A percentile compares a stretch with the other conserved stretches of the same genome.
phyloP scores from a whole-genome alignment of 2,113 vertebrate genomes.

The Cryptotis parvus region DNA sequence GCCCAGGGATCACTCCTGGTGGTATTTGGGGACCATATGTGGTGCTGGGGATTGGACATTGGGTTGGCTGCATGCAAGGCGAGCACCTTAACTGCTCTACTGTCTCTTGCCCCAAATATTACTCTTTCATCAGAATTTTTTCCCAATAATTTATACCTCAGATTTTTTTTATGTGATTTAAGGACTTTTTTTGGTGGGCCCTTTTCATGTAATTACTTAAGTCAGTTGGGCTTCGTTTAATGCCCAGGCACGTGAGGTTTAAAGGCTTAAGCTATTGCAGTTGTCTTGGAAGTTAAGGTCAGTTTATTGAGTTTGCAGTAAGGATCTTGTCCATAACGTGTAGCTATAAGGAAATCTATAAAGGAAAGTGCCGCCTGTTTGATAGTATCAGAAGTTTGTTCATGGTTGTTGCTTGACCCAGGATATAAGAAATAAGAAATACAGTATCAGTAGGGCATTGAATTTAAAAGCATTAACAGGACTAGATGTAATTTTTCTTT shows the following conservation, averaged over 20 bases:
- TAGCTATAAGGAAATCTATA: neutral
- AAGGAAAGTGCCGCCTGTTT: neutral
- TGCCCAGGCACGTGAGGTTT: neutral
- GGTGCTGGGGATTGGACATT: too few species aligned
- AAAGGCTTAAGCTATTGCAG: neutral
- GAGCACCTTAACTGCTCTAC: too few species aligned
- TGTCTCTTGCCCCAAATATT: too few species aligned
- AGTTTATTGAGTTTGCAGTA: neutral
- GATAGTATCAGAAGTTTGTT: neutral
- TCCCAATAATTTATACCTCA: too few species aligned
- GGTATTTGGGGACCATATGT: too few species aligned
- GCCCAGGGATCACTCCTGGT: too few species aligned
- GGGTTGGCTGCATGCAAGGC: too few species aligned
- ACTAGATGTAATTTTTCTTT: neutral
- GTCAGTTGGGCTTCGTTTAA: neutral
- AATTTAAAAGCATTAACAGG: constrained; percentile 6
- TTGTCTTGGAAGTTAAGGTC: neutral
- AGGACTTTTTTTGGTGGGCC: constrained; percentile 4
- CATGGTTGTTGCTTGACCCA: neutral
- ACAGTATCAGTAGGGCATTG: neutral
- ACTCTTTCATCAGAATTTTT: too few species aligned
- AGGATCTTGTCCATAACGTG: constrained; percentile 28
- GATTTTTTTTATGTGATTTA: neutral
- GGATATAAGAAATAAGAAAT: neutral
- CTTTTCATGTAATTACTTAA: neutral